Conservation (phyloP, 2,888 invertebrate species). For the Apodemia zela region DNA sequence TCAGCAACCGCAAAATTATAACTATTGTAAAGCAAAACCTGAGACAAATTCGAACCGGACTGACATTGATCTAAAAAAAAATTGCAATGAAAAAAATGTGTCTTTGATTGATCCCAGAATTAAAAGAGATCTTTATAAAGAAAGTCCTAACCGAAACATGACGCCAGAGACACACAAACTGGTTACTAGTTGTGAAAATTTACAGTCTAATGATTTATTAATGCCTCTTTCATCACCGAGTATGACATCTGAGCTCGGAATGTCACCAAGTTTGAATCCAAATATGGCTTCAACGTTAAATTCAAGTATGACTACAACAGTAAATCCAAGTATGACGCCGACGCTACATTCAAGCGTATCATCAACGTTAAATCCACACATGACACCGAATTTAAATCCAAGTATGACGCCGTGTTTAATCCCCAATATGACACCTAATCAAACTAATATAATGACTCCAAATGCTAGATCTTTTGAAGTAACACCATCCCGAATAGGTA, state of each 20-base stretch:
- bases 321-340: constrained; percentile 5
- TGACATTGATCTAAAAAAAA: constrained; percentile 19
- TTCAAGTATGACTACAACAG: constrained; percentile 22
- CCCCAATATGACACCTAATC: constrained; percentile 21
- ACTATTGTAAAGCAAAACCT: background rate
- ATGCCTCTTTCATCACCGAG: background rate
- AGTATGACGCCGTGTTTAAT: background rate
- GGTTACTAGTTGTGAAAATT: background rate
- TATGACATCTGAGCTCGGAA: constrained; percentile 18
- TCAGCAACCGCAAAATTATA: background rate
- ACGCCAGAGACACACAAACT: background rate
- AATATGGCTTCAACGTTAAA: constrained; percentile 16
- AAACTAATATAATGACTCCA: constrained; percentile 31
- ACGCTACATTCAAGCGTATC: background rate
- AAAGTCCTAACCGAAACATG: constrained; percentile 36
- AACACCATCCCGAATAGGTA: constrained; percentile 47
- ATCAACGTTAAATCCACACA: too few relatives aligned
- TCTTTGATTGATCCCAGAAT: constrained; percentile 48
- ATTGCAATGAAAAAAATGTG: constrained; percentile 19
- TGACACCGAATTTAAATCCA: constrained; percentile 13
- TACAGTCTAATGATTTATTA: constrained; percentile 10
- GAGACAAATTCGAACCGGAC: constrained; percentile 13
- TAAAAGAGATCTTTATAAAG: constrained; percentile 44
- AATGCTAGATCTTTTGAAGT: constrained; percentile 32
- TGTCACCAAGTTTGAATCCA: constrained; percentile 24